A percentile compares a stretch with the other conserved stretches of the same genome.
Evolutionary conservation across 2,888 invertebrate genomes (phyloP).

Genomic region (Amphimallon solstitiale): DNA sequence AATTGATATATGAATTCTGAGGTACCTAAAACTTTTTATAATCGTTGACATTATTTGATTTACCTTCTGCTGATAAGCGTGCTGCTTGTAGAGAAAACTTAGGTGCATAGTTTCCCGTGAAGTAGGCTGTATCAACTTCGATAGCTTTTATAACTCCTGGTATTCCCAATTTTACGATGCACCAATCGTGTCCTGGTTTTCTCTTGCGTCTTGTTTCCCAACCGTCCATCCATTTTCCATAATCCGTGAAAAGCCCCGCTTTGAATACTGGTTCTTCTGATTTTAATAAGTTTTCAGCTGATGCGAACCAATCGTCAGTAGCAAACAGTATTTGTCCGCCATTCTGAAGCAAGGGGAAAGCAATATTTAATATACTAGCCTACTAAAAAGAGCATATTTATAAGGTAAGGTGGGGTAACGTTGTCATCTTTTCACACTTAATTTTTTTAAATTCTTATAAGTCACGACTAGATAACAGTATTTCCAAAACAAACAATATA

Average conservation of each 20-base stretch:
- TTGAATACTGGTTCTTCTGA: conserved; percentile 69
- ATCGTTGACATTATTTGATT: conserved; percentile 8
- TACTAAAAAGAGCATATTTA: no score
- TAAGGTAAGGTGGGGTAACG: no score
- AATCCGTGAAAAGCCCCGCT: conserved; percentile 69
- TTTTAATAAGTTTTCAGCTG: conserved; percentile 69
- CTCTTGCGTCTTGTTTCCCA: conserved; percentile 74
- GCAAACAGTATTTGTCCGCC: conserved; percentile 70
- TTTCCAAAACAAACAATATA: no score
- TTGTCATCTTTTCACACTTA: no score
- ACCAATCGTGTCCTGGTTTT: conserved; percentile 72
- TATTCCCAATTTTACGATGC: conserved; percentile 68
- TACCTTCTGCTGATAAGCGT: conserved; percentile 65
- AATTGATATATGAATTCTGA: no score
- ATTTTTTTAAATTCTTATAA: no score
- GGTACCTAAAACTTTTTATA: no score
- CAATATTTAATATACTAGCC: no score
- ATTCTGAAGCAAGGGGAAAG: conserved; percentile 61
- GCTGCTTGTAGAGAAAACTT: conserved; percentile 72
- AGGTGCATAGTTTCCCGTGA: conserved; percentile 73
- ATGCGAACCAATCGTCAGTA: conserved; percentile 73
- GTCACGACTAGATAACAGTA: no score
- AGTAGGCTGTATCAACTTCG: conserved; percentile 70
- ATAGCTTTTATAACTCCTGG: conserved; percentile 68
- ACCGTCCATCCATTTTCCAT: conserved; percentile 76